These are phyloP conservation scores for Stegophylla sp. DNA, from an alignment of 2,888 invertebrate genomes.

Conservation along the genomic window DNA sequence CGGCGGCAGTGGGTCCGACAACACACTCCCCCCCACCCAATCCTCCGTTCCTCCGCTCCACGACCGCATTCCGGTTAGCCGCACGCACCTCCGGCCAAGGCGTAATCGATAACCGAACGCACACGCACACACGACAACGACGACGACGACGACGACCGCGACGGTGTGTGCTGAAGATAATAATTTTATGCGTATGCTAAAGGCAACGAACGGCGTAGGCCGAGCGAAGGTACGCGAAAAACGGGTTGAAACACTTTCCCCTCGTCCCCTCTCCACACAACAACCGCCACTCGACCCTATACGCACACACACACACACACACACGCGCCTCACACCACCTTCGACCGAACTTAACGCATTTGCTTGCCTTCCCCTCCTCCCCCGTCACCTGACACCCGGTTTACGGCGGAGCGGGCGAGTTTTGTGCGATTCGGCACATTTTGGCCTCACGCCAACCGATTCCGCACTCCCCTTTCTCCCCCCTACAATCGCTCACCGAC, in stretches of 20 bases:
- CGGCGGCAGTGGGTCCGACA: no score
- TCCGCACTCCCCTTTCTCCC: not conserved
- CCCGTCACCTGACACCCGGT: not conserved
- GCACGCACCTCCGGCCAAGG: no score
- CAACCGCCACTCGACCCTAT: no score
- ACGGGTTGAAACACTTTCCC: constrained; percentile 42
- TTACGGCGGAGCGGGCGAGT: not conserved
- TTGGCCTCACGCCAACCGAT: constrained; percentile 9
- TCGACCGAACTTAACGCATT: not conserved
- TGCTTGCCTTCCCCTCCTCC: not conserved
- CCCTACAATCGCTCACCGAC: no score
- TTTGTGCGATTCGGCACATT: constrained; percentile 29
- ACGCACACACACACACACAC: not conserved
- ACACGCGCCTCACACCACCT: not conserved
- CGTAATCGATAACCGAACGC: constrained; percentile 33
- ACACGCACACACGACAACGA: no score
- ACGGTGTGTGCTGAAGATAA: not conserved
- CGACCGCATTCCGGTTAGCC: not conserved
- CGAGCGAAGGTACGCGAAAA: not conserved
- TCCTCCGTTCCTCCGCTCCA: not conserved
- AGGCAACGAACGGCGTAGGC: not conserved
- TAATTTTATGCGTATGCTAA: constrained; percentile 35
- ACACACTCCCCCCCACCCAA: no score
- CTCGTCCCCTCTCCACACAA: no score
- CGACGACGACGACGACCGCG: no score